Percentiles rank a stretch among this genome's conserved stretches.
Conservation (phyloP, 2,888 invertebrate genomes). For the Agrochola litura region DNA sequence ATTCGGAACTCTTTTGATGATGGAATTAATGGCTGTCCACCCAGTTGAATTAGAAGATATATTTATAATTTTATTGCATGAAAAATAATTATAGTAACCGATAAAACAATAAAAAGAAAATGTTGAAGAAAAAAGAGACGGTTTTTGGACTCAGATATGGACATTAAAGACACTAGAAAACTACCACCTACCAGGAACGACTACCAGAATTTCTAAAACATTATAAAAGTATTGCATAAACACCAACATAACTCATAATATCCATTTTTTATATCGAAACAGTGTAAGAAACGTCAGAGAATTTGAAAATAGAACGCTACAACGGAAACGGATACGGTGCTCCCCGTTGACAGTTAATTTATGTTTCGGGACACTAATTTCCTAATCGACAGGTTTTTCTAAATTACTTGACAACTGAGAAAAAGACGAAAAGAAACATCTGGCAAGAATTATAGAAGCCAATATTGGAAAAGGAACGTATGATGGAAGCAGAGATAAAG, state of each 20-base stretch:
- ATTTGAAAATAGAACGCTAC: conserved; percentile 88
- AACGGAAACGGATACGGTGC: conserved; percentile 88
- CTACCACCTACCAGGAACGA: neutral
- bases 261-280: conserved; percentile 49
- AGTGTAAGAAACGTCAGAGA: conserved; percentile 68
- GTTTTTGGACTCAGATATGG: neutral
- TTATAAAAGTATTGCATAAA: conserved; percentile 5
- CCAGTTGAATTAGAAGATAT: conserved; percentile 18
- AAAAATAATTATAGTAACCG: neutral
- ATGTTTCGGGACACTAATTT: conserved; percentile 86
- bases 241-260: conserved; percentile 33
- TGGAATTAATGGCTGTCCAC: conserved; percentile 41
- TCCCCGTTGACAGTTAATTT: conserved; percentile 89
- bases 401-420: conserved; percentile 44
- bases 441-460: neutral
- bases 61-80: conserved; percentile 11
- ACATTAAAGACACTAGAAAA: neutral
- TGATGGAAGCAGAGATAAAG: neutral
- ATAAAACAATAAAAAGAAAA: too few relatives aligned
- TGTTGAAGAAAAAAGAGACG: neutral
- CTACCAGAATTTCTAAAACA: neutral
- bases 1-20: conserved; percentile 47
- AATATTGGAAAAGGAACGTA: neutral
- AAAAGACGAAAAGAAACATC: conserved; percentile 10
- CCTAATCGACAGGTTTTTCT: conserved; percentile 86